Percentiles rank a stretch among this genome's conserved stretches.
Evolutionary conservation across 2,113 vertebrate species (phyloP).

Genomic region (Neotoma lepida): DNA sequence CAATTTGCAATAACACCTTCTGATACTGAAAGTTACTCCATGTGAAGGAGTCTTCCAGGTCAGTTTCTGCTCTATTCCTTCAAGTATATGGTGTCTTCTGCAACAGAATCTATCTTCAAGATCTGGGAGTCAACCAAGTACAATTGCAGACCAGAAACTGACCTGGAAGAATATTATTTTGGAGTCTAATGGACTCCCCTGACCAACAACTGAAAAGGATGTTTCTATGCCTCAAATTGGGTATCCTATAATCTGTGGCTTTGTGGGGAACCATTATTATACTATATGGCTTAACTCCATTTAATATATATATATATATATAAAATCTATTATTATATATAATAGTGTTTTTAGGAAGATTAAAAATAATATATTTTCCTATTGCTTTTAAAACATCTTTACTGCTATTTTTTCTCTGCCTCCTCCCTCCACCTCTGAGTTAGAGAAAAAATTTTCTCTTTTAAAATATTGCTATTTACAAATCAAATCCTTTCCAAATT

Average conservation of each 20-base stretch:
- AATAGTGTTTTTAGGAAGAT: not conserved
- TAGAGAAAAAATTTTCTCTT: conserved; percentile 4
- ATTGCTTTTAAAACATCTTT: not conserved
- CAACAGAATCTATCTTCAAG: not conserved
- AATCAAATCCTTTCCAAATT: conserved; percentile 57
- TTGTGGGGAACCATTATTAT: not conserved
- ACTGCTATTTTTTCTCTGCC: not conserved
- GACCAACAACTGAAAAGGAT: not conserved
- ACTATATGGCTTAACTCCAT: not conserved
- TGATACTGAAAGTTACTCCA: not conserved
- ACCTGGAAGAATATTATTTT: not conserved
- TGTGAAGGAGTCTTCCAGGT: not conserved
- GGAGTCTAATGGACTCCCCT: not conserved
- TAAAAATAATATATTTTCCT: not conserved
- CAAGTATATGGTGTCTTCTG: not conserved
- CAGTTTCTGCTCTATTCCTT: not conserved
- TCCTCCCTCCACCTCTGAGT: not conserved
- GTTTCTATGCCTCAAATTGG: no score
- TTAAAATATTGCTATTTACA: conserved; percentile 68
- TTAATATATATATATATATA: not conserved
- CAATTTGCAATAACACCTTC: not conserved
- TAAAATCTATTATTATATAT: not conserved
- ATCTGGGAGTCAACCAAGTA: not conserved
- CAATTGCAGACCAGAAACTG: not conserved
- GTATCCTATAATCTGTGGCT: not conserved